Conservation (phyloP, 92 coral and sea anemone genomes). For the Scolanthus callimorphus region DNA sequence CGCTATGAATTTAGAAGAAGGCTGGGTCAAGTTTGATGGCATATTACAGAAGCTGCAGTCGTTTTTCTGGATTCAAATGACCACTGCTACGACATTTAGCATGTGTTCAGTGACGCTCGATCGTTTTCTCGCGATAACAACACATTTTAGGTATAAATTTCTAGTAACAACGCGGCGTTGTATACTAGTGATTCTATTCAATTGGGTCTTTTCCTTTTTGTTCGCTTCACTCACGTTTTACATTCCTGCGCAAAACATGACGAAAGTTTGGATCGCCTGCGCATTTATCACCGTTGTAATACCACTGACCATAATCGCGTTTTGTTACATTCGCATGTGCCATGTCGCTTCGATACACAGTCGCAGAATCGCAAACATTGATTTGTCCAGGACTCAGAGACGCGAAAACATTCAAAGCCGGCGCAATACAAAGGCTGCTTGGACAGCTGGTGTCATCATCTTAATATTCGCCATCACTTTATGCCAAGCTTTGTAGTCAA, state of each 20-base stretch:
- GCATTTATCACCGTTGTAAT: constrained; percentile 15
- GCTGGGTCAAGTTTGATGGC: constrained; percentile 11
- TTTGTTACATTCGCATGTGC: constrained; percentile 15
- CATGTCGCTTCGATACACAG: constrained; percentile 4
- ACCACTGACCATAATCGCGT: constrained; percentile 24
- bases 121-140: constrained; percentile 32
- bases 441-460: constrained; percentile 16
- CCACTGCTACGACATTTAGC: constrained; percentile 21
- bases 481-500: constrained; percentile 14
- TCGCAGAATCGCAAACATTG: constrained; percentile 4
- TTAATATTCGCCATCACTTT: constrained; percentile 5
- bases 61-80: constrained; percentile 14
- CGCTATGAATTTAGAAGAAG: not conserved
- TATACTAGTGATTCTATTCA: constrained; percentile 3
- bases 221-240: constrained; percentile 10
- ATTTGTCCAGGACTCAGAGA: not conserved
- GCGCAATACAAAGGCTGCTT: constrained; percentile 19
- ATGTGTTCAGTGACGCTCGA: constrained; percentile 33
- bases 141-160: constrained; percentile 5
- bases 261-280: constrained; percentile 16
- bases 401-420: not conserved
- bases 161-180: constrained; percentile 6
- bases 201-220: constrained; percentile 15
- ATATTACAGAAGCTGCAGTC: constrained; percentile 4
- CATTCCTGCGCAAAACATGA: constrained; percentile 2